Conservation (phyloP, 2,888 invertebrate genomes). For the Flabesymbios commensalis region DNA sequence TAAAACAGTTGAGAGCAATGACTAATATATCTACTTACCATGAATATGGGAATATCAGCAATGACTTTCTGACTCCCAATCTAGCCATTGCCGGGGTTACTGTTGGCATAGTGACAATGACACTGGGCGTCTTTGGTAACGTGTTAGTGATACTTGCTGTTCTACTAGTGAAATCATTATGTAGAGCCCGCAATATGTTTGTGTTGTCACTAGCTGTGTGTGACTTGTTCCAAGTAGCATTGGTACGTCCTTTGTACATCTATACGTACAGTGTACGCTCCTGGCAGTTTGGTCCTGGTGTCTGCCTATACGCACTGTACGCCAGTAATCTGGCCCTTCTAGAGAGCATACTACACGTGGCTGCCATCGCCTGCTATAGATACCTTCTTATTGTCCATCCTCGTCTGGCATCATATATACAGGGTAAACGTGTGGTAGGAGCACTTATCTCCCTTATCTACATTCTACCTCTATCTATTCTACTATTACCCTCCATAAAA, state of each 20-base stretch:
- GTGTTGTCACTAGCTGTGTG: constrained; percentile 29
- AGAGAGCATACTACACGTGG: constrained; percentile 29
- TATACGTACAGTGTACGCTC: constrained; percentile 23
- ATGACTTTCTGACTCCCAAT: background rate
- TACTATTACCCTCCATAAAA: constrained; percentile 14
- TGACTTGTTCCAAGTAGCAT: constrained; percentile 23
- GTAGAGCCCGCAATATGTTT: constrained; percentile 26
- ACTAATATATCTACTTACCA: no score
- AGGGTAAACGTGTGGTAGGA: constrained; percentile 9
- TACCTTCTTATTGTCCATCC: constrained; percentile 30
- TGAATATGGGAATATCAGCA: no score
- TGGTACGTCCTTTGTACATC: constrained; percentile 28
- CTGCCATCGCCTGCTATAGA: constrained; percentile 25
- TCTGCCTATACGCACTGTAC: constrained; percentile 26
- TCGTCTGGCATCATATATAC: constrained; percentile 9
- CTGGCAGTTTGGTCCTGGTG: constrained; percentile 22
- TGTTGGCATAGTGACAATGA: constrained; percentile 20
- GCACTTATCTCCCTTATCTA: constrained; percentile 15
- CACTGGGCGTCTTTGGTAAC: constrained; percentile 28
- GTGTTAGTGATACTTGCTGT: constrained; percentile 27
- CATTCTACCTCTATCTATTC: constrained; percentile 20
- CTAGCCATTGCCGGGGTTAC: constrained; percentile 15
- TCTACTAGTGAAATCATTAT: constrained; percentile 14
- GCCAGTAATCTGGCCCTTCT: constrained; percentile 29
- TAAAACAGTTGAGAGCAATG: no score